A percentile compares a stretch with the other conserved stretches of the same genome.
phyloP scores from a whole-genome alignment of 2,113 vertebrate genomes.

The Ictalurus furcatus region DNA sequence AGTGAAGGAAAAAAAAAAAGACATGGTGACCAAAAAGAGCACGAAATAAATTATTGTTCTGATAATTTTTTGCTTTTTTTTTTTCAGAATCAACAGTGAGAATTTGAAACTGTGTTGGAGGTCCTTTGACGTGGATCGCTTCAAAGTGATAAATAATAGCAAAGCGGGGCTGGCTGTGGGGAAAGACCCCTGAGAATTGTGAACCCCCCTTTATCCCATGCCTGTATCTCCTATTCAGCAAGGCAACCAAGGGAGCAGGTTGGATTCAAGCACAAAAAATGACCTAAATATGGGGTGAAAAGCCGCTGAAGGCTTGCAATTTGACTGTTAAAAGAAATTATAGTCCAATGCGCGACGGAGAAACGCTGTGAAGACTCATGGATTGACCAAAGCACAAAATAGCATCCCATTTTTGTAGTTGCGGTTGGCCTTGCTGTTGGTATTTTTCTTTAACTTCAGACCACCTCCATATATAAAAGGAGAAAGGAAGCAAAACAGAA shows the following conservation, averaged over 20 bases:
- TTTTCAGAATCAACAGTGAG: not conserved
- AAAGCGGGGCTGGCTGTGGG: conserved; percentile 53
- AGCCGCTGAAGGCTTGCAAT: conserved; percentile 57
- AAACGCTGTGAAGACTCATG: conserved; percentile 57
- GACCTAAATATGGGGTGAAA: conserved; percentile 71
- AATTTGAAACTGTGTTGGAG: not conserved
- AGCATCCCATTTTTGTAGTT: conserved; percentile 66
- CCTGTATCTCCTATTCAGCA: conserved; percentile 67
- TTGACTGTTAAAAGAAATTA: conserved; percentile 62
- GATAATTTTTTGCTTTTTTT: not conserved
- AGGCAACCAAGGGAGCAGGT: conserved; percentile 51
- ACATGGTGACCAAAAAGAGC: not conserved
- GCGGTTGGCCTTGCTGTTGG: conserved; percentile 49
- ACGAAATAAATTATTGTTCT: not conserved
- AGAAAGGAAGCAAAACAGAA: conserved; percentile 67
- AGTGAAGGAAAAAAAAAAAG: conserved; percentile 3
- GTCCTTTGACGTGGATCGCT: conserved; percentile 30
- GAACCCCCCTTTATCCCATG: conserved; percentile 61
- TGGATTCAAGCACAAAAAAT: conserved; percentile 73
- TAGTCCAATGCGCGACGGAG: conserved; percentile 52
- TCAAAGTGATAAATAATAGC: conserved; percentile 66
- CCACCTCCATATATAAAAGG: conserved; percentile 59
- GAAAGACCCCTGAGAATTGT: conserved; percentile 63
- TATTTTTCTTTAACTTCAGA: conserved; percentile 51
- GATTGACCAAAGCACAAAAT: conserved; percentile 53